Evolutionary conservation across 2,113 vertebrate species (phyloP), one percentile per base, ranked within the genome.

Genomic region (Equus quagga): DNA sequence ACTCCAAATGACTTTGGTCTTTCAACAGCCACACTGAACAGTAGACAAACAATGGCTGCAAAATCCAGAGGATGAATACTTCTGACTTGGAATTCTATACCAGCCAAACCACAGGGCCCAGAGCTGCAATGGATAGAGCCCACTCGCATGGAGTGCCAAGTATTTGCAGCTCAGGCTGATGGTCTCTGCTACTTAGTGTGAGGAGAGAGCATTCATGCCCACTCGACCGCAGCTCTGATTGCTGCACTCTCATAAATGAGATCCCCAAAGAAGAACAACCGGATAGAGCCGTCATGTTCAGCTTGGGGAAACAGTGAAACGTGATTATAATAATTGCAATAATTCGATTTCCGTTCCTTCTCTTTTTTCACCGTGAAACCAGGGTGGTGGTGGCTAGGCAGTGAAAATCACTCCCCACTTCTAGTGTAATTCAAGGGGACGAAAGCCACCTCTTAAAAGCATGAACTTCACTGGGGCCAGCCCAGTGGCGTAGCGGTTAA

Each of bases 81-180:
- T 64, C 33, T 6, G 3, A 33, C 9, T 5, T 12, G 60, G 58
- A 33, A 24, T 11, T 41, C 26, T 51, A 36, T 3, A 18, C 24
- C n/a, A 65, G 69, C 9, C 75, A 46, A n/a, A 70, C 28, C 19
- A 24, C 19, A 3, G 46, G 24, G 41, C 21, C 72, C 31, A 70
- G 33, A 49, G 56, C 10, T 18, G 23, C 70, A 76, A 8, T 4
- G 28, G 14, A 23, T 1, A 36, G 3, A 23, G 46, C 46, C 58
- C 26, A n/a, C 17, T 54, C 51, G 13, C 51, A 19, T 3, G 28
- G 24, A 31, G 8, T 0, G 8, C n/a, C 18, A 0, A 17, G 3
- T 2, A 4, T 36, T 8, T 31, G 58, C 69, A 49, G 6, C 58
- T 51, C 15, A 44, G 19, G 62, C 31, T 17, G 24, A 28, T 0